Conservation (phyloP, 2,797 vertebrate species). For the Fundulus diaphanus region DNA sequence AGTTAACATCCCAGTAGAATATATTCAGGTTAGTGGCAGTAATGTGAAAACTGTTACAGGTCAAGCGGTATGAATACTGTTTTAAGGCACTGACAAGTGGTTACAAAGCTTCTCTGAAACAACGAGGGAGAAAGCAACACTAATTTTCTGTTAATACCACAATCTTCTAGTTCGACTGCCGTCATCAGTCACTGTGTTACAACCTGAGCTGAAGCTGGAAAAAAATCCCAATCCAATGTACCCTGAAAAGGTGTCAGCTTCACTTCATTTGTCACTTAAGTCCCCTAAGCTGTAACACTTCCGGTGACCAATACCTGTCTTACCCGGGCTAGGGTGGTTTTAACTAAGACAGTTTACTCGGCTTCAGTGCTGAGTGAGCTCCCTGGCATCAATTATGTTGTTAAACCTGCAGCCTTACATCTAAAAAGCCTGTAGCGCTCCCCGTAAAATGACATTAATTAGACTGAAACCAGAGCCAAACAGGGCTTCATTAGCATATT, state of each 20-base stretch:
- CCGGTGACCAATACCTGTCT: slow-evolving; percentile 33
- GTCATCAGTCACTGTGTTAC: neutral
- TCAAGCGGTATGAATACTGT: neutral
- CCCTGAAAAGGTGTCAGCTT: slow-evolving; percentile 21
- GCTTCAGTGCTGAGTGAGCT: slow-evolving; percentile 35
- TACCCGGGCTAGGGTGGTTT: slow-evolving; percentile 48
- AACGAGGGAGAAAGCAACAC: slow-evolving; percentile 1
- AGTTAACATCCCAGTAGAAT: too few species aligned
- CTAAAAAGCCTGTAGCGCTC: slow-evolving; percentile 64
- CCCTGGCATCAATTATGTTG: slow-evolving; percentile 69
- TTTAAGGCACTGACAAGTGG: neutral
- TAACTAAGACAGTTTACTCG: slow-evolving; percentile 50
- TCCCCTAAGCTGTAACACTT: slow-evolving; percentile 31
- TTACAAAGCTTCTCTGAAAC: neutral
- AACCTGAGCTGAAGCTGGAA: slow-evolving; percentile 1
- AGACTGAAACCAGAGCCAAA: slow-evolving; percentile 58
- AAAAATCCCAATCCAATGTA: slow-evolving; percentile 22
- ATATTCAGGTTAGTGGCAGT: too few species aligned
- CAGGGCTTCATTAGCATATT: slow-evolving; percentile 60
- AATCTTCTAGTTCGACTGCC: slow-evolving; percentile 5
- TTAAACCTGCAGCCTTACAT: slow-evolving; percentile 70
- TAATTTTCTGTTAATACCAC: neutral
- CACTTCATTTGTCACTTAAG: slow-evolving; percentile 25
- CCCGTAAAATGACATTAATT: slow-evolving; percentile 74
- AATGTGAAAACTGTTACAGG: neutral